These are phyloP conservation scores for Achlya flavicornis DNA, from an alignment of 2,888 invertebrate species.

Conservation along the genomic window DNA sequence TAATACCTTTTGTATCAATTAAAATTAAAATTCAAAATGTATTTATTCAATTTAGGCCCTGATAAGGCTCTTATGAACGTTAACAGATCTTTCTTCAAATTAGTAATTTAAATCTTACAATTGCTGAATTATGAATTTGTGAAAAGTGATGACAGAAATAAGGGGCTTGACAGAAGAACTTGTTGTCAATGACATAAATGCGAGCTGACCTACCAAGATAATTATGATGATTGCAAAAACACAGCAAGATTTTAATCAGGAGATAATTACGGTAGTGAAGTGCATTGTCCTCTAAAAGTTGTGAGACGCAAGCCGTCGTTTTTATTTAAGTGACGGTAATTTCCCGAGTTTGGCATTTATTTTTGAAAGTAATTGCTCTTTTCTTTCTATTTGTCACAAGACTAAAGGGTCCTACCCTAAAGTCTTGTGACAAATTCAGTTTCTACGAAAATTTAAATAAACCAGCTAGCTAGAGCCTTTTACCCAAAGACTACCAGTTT, in stretches of 20 bases:
- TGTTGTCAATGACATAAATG: constrained; percentile 43
- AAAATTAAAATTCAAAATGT: no score
- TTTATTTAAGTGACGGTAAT: neutral
- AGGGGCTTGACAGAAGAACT: constrained; percentile 26
- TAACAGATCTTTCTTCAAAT: neutral
- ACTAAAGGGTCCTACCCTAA: no score
- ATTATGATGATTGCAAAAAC: constrained; percentile 43
- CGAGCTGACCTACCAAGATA: constrained; percentile 45
- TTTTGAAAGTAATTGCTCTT: no score
- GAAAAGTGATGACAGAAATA: neutral
- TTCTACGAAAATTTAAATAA: neutral
- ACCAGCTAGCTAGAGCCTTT: neutral
- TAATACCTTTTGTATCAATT: neutral
- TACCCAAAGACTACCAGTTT: neutral
- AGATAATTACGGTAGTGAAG: neutral
- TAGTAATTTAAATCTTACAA: neutral
- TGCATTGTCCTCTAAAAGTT: neutral
- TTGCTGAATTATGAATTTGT: no score
- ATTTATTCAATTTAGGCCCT: no score
- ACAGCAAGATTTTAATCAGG: constrained; percentile 19
- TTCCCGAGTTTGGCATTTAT: no score
- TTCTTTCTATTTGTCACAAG: no score
- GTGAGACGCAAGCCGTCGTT: neutral
- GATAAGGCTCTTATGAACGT: no score
- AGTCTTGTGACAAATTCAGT: no score